These are phyloP conservation scores for Cyphomyrmex costatus DNA, from an alignment of 1,140 invertebrate species.

Conservation along the genomic window DNA sequence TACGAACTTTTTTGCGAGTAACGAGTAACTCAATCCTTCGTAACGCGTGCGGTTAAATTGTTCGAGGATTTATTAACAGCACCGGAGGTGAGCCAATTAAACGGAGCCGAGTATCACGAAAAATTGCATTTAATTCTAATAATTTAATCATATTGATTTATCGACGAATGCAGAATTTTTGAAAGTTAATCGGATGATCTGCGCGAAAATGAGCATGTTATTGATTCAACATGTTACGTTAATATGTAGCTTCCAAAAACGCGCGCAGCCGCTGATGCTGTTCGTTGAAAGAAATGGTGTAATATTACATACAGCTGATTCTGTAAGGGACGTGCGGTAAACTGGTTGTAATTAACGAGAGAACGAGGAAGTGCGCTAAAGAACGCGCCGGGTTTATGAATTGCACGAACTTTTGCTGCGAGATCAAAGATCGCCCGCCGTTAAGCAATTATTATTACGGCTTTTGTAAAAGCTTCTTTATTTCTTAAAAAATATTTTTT, in stretches of 20 bases:
- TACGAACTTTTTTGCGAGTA: conserved; percentile 30
- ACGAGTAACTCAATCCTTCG: conserved; percentile 56
- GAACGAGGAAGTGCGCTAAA: conserved; percentile 73
- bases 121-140: conserved; percentile 19
- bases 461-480: not conserved
- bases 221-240: conserved; percentile 9
- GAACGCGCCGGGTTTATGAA: conserved; percentile 49
- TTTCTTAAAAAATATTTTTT: conserved; percentile 2
- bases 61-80: conserved; percentile 47
- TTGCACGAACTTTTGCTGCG: conserved; percentile 26
- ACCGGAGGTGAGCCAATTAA: not conserved
- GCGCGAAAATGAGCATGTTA: not conserved
- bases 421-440: conserved; percentile 40
- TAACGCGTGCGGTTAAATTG: conserved; percentile 48
- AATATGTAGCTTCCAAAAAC: conserved; percentile 4
- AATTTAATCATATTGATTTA: conserved; percentile 7
- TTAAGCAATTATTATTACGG: conserved; percentile 12
- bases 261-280: not conserved
- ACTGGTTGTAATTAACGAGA: conserved; percentile 74
- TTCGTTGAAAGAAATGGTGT: conserved; percentile 39
- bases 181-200: not conserved
- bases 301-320: conserved; percentile 30
- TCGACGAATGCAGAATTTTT: not conserved
- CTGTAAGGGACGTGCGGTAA: conserved; percentile 33
- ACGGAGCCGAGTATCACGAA: not conserved